Evolutionary conservation across 2,888 invertebrate species (phyloP).

Genomic region (Podotricha telesiphe): DNA sequence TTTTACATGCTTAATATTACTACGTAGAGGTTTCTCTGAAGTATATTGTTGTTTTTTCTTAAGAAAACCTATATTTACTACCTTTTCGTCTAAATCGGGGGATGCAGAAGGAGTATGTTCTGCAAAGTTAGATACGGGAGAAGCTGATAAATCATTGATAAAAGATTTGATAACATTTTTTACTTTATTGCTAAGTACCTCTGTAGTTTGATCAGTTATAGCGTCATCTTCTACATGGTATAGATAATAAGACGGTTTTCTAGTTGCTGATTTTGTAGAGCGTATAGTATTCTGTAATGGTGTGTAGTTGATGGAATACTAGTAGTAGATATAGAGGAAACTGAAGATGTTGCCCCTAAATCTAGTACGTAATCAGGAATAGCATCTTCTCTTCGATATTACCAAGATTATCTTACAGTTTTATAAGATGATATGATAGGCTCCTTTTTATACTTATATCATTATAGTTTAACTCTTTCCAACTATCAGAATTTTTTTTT

Average conservation of each 20-base stretch:
- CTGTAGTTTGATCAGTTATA: slow-evolving; percentile 70
- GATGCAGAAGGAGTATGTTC: slow-evolving; percentile 54
- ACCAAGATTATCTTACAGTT: slow-evolving; percentile 49
- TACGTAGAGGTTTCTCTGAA: slow-evolving; percentile 62
- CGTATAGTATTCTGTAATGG: slow-evolving; percentile 47
- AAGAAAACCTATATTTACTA: slow-evolving; percentile 71
- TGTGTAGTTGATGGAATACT: slow-evolving; percentile 46
- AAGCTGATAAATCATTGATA: slow-evolving; percentile 56
- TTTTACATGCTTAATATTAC: slow-evolving; percentile 64
- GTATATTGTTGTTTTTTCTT: slow-evolving; percentile 62
- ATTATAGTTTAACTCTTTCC: slow-evolving; percentile 28
- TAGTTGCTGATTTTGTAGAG: slow-evolving; percentile 50
- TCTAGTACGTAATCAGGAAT: slow-evolving; percentile 51
- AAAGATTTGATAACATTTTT: slow-evolving; percentile 73
- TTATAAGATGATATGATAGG: slow-evolving; percentile 80
- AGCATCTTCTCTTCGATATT: slow-evolving; percentile 49
- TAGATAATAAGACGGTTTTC: slow-evolving; percentile 68
- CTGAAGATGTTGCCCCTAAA: slow-evolving; percentile 53
- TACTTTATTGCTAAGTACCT: slow-evolving; percentile 69
- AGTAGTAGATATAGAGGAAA: slow-evolving; percentile 47
- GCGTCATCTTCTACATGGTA: slow-evolving; percentile 70
- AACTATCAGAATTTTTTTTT: slow-evolving; percentile 11
- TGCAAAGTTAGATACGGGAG: slow-evolving; percentile 55
- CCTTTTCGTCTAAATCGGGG: slow-evolving; percentile 58
- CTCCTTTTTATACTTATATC: slow-evolving; percentile 55